Conservation (phyloP, 2,888 invertebrate genomes). For the Amphimallon solstitiale region DNA sequence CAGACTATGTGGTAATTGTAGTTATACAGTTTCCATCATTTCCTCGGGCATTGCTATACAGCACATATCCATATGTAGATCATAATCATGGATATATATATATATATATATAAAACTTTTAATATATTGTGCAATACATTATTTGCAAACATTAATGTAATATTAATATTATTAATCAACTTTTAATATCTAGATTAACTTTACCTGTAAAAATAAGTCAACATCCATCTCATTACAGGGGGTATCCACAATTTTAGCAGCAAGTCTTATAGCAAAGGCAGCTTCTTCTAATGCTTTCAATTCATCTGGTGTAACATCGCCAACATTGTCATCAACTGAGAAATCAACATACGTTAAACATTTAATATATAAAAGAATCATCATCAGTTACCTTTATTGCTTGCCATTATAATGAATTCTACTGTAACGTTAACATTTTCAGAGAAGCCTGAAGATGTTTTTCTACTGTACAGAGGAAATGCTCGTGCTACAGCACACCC, state of each 20-base stretch:
- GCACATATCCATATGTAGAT: too few relatives aligned
- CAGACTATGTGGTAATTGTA: too few relatives aligned
- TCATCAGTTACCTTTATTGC: slow-evolving; percentile 11
- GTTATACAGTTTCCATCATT: too few relatives aligned
- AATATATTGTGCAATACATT: too few relatives aligned
- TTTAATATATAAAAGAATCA: not conserved
- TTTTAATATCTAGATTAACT: not conserved
- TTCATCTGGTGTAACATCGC: slow-evolving; percentile 64
- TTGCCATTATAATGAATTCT: slow-evolving; percentile 66
- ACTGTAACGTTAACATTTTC: slow-evolving; percentile 63
- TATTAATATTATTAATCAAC: not conserved
- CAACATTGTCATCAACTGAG: slow-evolving; percentile 14
- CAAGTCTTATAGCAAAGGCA: slow-evolving; percentile 73
- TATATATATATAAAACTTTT: too few relatives aligned
- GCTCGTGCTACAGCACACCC: slow-evolving; percentile 84
- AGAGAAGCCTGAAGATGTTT: slow-evolving; percentile 58
- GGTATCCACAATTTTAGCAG: slow-evolving; percentile 85
- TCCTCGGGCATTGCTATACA: too few relatives aligned
- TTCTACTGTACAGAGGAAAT: slow-evolving; percentile 77
- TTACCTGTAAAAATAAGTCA: slow-evolving; percentile 78
- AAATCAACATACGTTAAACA: not conserved
- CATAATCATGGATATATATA: too few relatives aligned
- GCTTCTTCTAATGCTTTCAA: slow-evolving; percentile 68
- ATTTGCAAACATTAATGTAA: too few relatives aligned
- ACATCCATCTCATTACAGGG: slow-evolving; percentile 89